phyloP scores from a whole-genome alignment of 2,888 invertebrate species.

The Xiphydria camelus region DNA sequence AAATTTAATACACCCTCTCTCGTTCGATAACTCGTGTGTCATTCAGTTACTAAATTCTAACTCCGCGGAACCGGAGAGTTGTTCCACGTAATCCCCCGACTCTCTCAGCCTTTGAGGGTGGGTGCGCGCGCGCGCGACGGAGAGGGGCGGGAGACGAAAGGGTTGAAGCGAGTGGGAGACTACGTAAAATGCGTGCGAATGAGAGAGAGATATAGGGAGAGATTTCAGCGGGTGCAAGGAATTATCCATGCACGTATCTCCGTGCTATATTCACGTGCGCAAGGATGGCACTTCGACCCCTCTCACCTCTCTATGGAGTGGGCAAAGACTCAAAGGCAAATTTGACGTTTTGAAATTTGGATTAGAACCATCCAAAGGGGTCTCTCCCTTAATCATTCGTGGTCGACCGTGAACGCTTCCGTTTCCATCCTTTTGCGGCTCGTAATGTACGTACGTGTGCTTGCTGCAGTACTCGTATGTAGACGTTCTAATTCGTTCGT shows the following conservation, averaged over 20 bases:
- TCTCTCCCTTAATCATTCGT: too few relatives aligned
- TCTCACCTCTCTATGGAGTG: background rate
- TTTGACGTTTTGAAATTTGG: slow-evolving; percentile 44
- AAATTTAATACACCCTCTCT: slow-evolving; percentile 48
- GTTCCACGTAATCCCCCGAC: slow-evolving; percentile 37
- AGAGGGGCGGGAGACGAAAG: slow-evolving; percentile 14
- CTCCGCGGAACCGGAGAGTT: slow-evolving; percentile 39
- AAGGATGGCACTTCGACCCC: slow-evolving; percentile 8
- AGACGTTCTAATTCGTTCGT: too few relatives aligned
- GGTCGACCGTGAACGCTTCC: too few relatives aligned
- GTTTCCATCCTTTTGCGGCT: too few relatives aligned
- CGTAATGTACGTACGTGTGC: too few relatives aligned
- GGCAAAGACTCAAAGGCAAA: slow-evolving; percentile 38
- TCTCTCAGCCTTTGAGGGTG: slow-evolving; percentile 37
- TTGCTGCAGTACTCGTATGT: too few relatives aligned
- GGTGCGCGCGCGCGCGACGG: slow-evolving; percentile 7
- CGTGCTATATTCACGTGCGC: background rate
- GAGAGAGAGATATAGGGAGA: slow-evolving; percentile 3
- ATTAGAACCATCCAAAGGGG: slow-evolving; percentile 31
- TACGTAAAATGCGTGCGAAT: slow-evolving; percentile 12
- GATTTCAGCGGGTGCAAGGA: slow-evolving; percentile 3
- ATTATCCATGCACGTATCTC: too few relatives aligned
- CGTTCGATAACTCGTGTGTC: slow-evolving; percentile 42
- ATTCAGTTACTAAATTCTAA: slow-evolving; percentile 45
- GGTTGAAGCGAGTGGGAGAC: slow-evolving; percentile 9